phyloP scores from a whole-genome alignment of 2,888 invertebrate species.

The Lasioglossum pauxillum region DNA sequence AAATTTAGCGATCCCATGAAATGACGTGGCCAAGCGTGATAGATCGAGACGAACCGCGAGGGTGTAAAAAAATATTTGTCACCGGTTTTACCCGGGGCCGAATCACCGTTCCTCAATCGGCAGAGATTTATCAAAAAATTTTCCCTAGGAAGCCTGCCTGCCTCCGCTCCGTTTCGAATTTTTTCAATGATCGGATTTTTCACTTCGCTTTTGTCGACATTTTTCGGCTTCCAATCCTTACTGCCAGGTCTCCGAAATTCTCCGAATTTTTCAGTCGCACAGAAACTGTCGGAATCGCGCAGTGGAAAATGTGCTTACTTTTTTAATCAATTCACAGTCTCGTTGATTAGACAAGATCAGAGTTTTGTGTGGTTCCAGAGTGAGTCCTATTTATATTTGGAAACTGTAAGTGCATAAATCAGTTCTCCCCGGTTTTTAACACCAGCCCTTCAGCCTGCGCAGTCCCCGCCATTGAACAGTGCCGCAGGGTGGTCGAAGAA shows the following conservation, averaged over 20 bases:
- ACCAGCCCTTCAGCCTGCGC: neutral
- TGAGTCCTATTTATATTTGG: neutral
- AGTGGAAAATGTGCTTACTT: neutral
- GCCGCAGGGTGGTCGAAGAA: neutral
- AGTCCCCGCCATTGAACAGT: neutral
- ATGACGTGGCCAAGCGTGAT: conserved; percentile 37
- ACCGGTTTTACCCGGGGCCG: neutral
- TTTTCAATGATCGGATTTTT: neutral
- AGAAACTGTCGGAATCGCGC: neutral
- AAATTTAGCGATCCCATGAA: conserved; percentile 68
- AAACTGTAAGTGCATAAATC: neutral
- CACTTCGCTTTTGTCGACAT: neutral
- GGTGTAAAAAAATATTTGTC: conserved; percentile 11
- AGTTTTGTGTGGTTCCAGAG: neutral
- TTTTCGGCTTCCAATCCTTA: neutral
- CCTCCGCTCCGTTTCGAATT: neutral
- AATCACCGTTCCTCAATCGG: neutral
- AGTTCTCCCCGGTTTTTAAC: neutral
- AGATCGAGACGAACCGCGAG: conserved; percentile 9
- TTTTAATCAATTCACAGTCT: too few relatives aligned
- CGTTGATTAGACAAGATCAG: too few relatives aligned
- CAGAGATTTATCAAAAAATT: conserved; percentile 1
- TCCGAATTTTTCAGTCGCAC: neutral
- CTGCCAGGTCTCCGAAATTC: neutral
- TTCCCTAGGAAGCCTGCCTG: neutral